Evolutionary conservation across 1,140 invertebrate genomes (phyloP).

Genomic region (Ctenoplectra terminalis): DNA sequence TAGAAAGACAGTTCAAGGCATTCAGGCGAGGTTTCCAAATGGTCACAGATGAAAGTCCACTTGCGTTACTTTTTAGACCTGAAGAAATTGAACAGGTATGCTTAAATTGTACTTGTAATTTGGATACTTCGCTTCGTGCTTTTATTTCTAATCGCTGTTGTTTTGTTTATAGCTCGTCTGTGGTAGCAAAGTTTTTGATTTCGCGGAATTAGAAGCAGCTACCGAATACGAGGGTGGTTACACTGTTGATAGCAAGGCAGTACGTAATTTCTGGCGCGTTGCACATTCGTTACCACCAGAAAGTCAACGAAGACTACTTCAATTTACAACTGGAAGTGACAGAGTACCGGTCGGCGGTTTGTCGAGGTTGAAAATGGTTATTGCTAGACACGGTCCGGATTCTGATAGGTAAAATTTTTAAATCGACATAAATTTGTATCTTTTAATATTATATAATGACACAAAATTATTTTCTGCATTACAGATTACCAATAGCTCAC

Average conservation of each 20-base stretch:
- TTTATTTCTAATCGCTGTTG: conserved; percentile 4
- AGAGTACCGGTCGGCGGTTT: conserved; percentile 96
- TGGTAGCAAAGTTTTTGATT: conserved; percentile 95
- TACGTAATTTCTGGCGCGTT: conserved; percentile 96
- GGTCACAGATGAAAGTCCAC: conserved; percentile 90
- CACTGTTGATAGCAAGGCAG: conserved; percentile 90
- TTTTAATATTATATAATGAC: not conserved
- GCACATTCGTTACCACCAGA: conserved; percentile 93
- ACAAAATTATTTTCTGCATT: conserved; percentile 52
- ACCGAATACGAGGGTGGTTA: conserved; percentile 98
- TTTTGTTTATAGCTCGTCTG: conserved; percentile 85
- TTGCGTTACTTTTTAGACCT: conserved; percentile 94
- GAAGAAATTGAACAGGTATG: conserved; percentile 92
- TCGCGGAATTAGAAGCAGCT: conserved; percentile 93
- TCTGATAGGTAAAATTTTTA: conserved; percentile 84
- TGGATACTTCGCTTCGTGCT: too few relatives aligned
- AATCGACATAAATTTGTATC: not conserved
- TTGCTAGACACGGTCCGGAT: conserved; percentile 90
- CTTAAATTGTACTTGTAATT: not conserved
- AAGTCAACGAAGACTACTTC: conserved; percentile 94
- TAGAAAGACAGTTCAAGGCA: conserved; percentile 93
- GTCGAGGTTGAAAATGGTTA: conserved; percentile 93
- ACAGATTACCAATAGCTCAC: conserved; percentile 91
- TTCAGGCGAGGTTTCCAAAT: conserved; percentile 96
- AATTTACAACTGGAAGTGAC: conserved; percentile 97